These are phyloP conservation scores for Pterocles orientalis DNA, from an alignment of 2,113 vertebrate species.

Conservation along the genomic window DNA sequence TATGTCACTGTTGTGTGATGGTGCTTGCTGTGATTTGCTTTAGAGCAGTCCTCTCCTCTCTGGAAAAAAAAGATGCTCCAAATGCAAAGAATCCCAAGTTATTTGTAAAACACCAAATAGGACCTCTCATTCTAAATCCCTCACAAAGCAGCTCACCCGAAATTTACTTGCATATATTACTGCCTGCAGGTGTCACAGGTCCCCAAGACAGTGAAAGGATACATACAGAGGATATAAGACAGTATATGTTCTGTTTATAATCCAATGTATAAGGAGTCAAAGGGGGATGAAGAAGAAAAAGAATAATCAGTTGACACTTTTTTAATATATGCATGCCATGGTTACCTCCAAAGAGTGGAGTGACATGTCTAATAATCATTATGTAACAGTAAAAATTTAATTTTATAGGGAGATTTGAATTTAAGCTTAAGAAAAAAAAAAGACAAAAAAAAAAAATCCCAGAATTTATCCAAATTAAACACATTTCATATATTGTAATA, in stretches of 20 bases:
- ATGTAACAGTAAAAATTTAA: not conserved
- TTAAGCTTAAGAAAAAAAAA: not conserved
- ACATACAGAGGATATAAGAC: not conserved
- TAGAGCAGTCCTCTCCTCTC: not conserved
- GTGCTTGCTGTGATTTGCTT: not conserved
- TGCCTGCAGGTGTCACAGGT: not conserved
- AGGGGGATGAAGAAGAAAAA: not conserved
- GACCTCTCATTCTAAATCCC: not conserved
- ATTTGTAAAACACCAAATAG: not conserved
- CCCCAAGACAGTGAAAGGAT: not conserved
- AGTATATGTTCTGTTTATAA: not conserved
- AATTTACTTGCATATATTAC: not conserved
- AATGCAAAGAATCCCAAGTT: not conserved
- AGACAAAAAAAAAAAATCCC: not conserved
- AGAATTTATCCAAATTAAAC: not conserved
- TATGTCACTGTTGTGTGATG: rapidly evolving
- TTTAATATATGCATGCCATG: not conserved
- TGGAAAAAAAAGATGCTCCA: not conserved
- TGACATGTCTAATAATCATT: not conserved
- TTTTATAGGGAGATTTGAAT: not conserved
- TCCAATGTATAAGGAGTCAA: not conserved
- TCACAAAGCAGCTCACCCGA: not conserved
- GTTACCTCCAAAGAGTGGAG: not conserved
- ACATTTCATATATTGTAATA: not conserved
- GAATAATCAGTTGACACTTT: not conserved